Percentiles rank a stretch among this genome's conserved stretches.
phyloP scores from a whole-genome alignment of 2,888 invertebrate species.

The Euproctis similis region DNA sequence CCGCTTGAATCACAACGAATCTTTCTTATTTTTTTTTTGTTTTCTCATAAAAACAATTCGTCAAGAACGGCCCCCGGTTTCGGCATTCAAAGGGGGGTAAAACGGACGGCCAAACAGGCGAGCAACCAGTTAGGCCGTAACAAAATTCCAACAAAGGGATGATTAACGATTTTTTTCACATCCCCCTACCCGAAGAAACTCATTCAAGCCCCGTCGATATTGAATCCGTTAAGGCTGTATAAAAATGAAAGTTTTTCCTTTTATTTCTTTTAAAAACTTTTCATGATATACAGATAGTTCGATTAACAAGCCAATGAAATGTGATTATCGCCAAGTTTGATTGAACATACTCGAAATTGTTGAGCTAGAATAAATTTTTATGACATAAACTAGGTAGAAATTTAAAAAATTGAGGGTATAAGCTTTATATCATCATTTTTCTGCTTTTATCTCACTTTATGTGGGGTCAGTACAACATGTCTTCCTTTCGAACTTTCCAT shows the following conservation, averaged over 20 bases:
- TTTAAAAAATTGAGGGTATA: no score
- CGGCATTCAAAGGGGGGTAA: slow-evolving; percentile 64
- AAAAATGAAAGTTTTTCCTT: slow-evolving; percentile 72
- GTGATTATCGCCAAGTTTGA: no score
- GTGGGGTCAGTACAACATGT: no score
- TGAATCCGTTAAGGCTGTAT: slow-evolving; percentile 73
- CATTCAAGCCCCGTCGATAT: slow-evolving; percentile 74
- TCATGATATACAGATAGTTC: slow-evolving; percentile 34
- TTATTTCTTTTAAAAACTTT: slow-evolving; percentile 52
- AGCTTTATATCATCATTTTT: no score
- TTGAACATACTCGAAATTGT: no score
- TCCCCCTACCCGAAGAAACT: no score
- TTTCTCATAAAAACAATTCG: slow-evolving; percentile 68
- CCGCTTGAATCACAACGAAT: slow-evolving; percentile 33
- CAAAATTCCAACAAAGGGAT: slow-evolving; percentile 75
- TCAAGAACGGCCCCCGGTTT: slow-evolving; percentile 64
- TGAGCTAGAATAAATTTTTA: no score
- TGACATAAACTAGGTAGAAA: no score
- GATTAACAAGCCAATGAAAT: slow-evolving; percentile 12
- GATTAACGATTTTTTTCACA: slow-evolving; percentile 73
- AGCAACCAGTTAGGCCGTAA: slow-evolving; percentile 74
- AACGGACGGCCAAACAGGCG: slow-evolving; percentile 71
- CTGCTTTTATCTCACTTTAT: no score
- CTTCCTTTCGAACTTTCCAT: no score
- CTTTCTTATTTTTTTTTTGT: slow-evolving; percentile 46